Evolutionary conservation across 2,113 vertebrate genomes (phyloP), one percentile per base, ranked within the genome.

Genomic region (Ancistrus triradiatus): DNA sequence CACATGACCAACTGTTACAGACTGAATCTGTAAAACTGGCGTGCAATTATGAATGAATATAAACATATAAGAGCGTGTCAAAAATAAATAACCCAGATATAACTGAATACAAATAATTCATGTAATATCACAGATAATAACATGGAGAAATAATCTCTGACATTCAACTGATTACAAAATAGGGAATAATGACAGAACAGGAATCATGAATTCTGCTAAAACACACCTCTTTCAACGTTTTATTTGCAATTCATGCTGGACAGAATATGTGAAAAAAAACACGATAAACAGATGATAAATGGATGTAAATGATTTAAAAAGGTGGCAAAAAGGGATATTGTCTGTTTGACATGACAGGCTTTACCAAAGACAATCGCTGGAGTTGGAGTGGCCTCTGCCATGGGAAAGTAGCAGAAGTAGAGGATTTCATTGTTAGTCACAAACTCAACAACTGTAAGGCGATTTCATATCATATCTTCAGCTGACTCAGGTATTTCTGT

Each of bases 291-390:
- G 27, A 33, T 51, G 4, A 56, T n/a, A 74, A 68, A 53, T 28
- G 37, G 24, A 46, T 46, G 22, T 42, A 42, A n/a, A n/a, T n/a
- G 6, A 17, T 14, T 8, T 2, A 15, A 42, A 42, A 42, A 2
- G 38, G 38, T n/a, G 38, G 13, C 11, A 42, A 47, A 19, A 53
- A 52, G 64, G 22, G 59, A 40, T 57, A 65, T 56, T 18, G 69
- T 56, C 66, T 59, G 50, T 74, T 75, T 81, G 42, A 47, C 35
- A 68, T 84, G 60, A 66, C 77, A 83, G 83, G 83, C 78, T 93
- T 98, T 98, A 98, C 95, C 95, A 92, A 95, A 90, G 87, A 88
- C 81, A 77, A 95, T 81, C 90, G 94, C 83, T 85, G 95, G 93
- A 86, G 92, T 89, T 84, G 93, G 93, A 81, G 93, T 90, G 76